Evolutionary conservation across 2,888 invertebrate genomes (phyloP).

Genomic region (Gastrophysa polygoni): DNA sequence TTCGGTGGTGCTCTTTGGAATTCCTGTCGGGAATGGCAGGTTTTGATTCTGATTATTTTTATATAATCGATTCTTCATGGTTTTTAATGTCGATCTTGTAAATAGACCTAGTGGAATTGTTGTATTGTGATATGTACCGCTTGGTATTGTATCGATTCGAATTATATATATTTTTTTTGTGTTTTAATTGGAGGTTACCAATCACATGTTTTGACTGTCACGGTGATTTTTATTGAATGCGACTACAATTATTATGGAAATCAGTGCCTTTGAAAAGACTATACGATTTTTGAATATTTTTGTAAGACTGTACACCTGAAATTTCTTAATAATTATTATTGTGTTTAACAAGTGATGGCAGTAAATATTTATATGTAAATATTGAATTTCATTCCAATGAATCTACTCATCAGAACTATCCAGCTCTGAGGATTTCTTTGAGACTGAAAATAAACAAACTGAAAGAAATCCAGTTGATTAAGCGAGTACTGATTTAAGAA

Average conservation of each 20-base stretch:
- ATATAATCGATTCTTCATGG: slow-evolving; percentile 25
- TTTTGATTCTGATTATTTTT: slow-evolving; percentile 28
- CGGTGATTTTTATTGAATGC: not conserved
- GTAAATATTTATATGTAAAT: not conserved
- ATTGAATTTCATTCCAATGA: too few relatives aligned
- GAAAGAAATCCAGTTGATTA: too few relatives aligned
- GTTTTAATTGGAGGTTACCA: slow-evolving; percentile 20
- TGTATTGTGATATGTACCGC: slow-evolving; percentile 29
- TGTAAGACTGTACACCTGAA: slow-evolving; percentile 25
- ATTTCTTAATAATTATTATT: slow-evolving; percentile 20
- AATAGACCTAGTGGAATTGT: slow-evolving; percentile 19
- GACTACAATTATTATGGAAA: not conserved
- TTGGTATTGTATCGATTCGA: slow-evolving; percentile 12
- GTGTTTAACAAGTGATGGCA: slow-evolving; percentile 18
- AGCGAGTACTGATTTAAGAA: too few relatives aligned
- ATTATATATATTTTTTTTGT: too few relatives aligned
- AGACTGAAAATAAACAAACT: too few relatives aligned
- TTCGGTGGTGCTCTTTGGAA: slow-evolving; percentile 14
- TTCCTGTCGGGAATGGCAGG: slow-evolving; percentile 25
- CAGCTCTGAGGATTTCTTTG: too few relatives aligned
- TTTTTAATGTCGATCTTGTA: slow-evolving; percentile 33
- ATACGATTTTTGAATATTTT: slow-evolving; percentile 21
- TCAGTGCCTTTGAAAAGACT: slow-evolving; percentile 22
- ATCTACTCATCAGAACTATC: too few relatives aligned
- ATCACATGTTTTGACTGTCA: not conserved